These are phyloP conservation scores for Euclidia mi DNA, from an alignment of 2,888 invertebrate genomes.

Conservation along the genomic window DNA sequence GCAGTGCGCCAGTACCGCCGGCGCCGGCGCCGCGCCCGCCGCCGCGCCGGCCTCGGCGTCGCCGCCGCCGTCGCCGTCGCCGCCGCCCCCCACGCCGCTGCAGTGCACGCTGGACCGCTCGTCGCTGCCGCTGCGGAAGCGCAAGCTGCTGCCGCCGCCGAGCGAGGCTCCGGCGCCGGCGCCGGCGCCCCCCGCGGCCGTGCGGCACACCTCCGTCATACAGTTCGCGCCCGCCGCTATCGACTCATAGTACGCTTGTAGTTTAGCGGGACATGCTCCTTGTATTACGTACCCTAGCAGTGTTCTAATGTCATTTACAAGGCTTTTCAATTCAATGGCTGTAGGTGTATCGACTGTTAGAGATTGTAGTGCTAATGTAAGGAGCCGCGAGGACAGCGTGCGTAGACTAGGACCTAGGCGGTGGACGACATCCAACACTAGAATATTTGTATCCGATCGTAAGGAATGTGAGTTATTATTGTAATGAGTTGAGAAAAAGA, in stretches of 20 bases:
- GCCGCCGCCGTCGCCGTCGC: slow-evolving; percentile 75
- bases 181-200: no score
- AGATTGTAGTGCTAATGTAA: slow-evolving; percentile 49
- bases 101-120: slow-evolving; percentile 55
- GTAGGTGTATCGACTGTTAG: slow-evolving; percentile 55
- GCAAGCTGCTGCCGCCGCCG: slow-evolving; percentile 94
- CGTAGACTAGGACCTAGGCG: slow-evolving; percentile 22
- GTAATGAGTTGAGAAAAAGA: slow-evolving; percentile 69
- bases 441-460: slow-evolving; percentile 30
- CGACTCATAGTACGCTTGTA: slow-evolving; percentile 73
- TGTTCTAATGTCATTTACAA: slow-evolving; percentile 55
- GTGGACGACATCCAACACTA: slow-evolving; percentile 14
- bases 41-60: slow-evolving; percentile 75
- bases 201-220: slow-evolving; percentile 93
- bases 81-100: slow-evolving; percentile 70
- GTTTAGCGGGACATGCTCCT: slow-evolving; percentile 11
- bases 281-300: slow-evolving; percentile 31
- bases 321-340: slow-evolving; percentile 64
- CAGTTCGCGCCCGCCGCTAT: slow-evolving; percentile 94
- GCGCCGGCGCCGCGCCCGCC: slow-evolving; percentile 89
- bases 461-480: slow-evolving; percentile 37
- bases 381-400: slow-evolving; percentile 19
- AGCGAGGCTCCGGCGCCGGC: slow-evolving; percentile 67
- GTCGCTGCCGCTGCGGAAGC: slow-evolving; percentile 94
- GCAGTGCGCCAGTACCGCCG: slow-evolving; percentile 68